Percentiles rank a stretch among this genome's conserved stretches.
Evolutionary conservation across 2,888 invertebrate genomes (phyloP).

Genomic region (Sisyra nigra): DNA sequence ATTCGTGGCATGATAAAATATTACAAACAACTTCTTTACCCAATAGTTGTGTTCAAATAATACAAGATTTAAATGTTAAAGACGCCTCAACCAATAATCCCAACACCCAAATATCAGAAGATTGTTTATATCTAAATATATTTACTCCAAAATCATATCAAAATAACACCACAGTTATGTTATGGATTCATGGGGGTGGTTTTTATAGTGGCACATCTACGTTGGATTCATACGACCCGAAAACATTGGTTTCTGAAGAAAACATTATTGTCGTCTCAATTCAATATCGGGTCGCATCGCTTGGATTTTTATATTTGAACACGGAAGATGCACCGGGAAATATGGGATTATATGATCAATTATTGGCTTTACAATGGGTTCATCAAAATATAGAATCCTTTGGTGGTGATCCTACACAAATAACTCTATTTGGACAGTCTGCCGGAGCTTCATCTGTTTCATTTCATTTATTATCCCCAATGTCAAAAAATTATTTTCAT

Average conservation of each 20-base stretch:
- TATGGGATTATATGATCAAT: conserved; percentile 89
- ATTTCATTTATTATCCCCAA: conserved; percentile 63
- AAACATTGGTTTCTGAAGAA: conserved; percentile 74
- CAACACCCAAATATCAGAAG: conserved; percentile 81
- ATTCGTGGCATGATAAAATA: conserved; percentile 61
- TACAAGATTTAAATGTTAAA: too few species aligned
- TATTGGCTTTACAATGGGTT: conserved; percentile 80
- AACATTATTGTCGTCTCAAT: conserved; percentile 83
- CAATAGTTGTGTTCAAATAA: conserved; percentile 79
- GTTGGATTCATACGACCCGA: conserved; percentile 85
- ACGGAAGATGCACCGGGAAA: conserved; percentile 79
- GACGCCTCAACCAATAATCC: conserved; percentile 91
- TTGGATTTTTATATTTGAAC: conserved; percentile 82
- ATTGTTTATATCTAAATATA: conserved; percentile 89
- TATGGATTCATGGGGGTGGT: conserved; percentile 92
- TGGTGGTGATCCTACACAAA: conserved; percentile 79
- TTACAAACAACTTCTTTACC: conserved; percentile 70
- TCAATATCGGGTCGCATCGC: conserved; percentile 85
- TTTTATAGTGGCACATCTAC: conserved; percentile 86
- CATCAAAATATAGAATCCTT: conserved; percentile 74
- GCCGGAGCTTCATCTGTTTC: conserved; percentile 93
- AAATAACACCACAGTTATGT: conserved; percentile 71
- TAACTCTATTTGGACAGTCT: conserved; percentile 89
- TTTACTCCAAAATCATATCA: conserved; percentile 73
- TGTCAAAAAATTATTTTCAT: conserved; percentile 62